Base-by-base conservation (phyloP, 2,113 vertebrate genomes). In the Leucoraja erinaceus region DNA sequence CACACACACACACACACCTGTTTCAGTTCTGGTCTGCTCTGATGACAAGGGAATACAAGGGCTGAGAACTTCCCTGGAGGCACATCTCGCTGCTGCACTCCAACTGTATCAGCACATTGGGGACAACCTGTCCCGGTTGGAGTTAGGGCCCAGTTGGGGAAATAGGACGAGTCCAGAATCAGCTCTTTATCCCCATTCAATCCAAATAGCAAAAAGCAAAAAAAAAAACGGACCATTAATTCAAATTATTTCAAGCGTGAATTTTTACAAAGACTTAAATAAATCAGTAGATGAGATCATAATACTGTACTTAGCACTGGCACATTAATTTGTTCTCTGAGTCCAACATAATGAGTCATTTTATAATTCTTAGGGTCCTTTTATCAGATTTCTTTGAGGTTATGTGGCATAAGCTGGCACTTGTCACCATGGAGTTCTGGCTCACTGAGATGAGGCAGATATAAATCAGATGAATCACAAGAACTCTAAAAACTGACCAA, bases 321-420 rank as follows among this genome's bases (percentile, higher is more conserved):
- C 11, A 86, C 83, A 61, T 86, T 86, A 86, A 12, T 61, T 25
- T 16, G 56, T 61, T 86, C 56, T n/a, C 25, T n/a, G 22, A 61
- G 25, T n/a, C 47, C 2, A 56, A 83, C 47, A 83, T 83, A 83
- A 83, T 83, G 79, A 83, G 47, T 83, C 79, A 83, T 83, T 83
- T 59, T 25, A 9, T 7, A 54, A 83, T 83, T 83, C 79, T 83
- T 56, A 10, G 47, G 56, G 22, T 20, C 9, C 38, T 83, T 83
- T 83, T 83, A 28, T 83, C 79, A 83, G 47, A 81, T 81, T 81
- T 81, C 78, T 81, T 28, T 84, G 54, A 86, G 83, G 56, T 61
- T 86, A 14, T 31, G 83, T 63, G 83, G 25, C 56, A 86, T 61
- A 61, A 86, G 25, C 59, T 56, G 56, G 56, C 11, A n/a, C 54